These are phyloP conservation scores for Staurois parvus DNA, from an alignment of 2,797 vertebrate species.

Conservation along the genomic window DNA sequence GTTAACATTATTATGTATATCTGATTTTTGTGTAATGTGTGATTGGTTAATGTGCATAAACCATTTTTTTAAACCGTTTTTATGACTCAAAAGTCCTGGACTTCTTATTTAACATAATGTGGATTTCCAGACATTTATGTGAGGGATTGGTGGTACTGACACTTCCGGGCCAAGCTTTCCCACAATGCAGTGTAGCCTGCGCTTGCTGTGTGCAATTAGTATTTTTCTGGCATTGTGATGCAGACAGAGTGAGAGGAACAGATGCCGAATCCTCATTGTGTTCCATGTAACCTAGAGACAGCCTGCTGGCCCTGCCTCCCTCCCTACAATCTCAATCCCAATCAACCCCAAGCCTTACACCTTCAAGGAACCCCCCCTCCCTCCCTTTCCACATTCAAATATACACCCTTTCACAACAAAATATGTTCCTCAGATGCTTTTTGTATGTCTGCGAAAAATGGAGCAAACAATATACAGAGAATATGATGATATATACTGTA, in stretches of 20 bases:
- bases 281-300: conserved; percentile 85
- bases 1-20: no score
- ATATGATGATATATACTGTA: conserved; percentile 4
- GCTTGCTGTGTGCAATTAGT: conserved; percentile 71
- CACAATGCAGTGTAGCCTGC: conserved; percentile 34
- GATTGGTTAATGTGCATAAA: no score
- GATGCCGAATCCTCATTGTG: conserved; percentile 80
- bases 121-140: conserved; percentile 23
- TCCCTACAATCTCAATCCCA: conserved; percentile 65
- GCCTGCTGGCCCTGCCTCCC: conserved; percentile 80
- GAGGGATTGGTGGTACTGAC: conserved; percentile 15
- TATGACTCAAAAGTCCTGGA: no score
- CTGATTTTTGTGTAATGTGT: no score
- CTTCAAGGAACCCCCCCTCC: conserved; percentile 75
- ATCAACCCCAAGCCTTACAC: conserved; percentile 66
- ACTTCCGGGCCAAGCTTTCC: conserved; percentile 57
- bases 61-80: no score
- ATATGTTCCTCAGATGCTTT: conserved; percentile 48
- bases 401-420: conserved; percentile 44
- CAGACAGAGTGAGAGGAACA: conserved; percentile 81
- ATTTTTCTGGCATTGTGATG: conserved; percentile 82
- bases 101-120: background rate
- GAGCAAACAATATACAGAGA: conserved; percentile 24
- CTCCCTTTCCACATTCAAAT: conserved; percentile 61
- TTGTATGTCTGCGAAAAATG: conserved; percentile 40